phyloP scores from a whole-genome alignment of 2,113 vertebrate species.

The Burhinus oedicnemus region DNA sequence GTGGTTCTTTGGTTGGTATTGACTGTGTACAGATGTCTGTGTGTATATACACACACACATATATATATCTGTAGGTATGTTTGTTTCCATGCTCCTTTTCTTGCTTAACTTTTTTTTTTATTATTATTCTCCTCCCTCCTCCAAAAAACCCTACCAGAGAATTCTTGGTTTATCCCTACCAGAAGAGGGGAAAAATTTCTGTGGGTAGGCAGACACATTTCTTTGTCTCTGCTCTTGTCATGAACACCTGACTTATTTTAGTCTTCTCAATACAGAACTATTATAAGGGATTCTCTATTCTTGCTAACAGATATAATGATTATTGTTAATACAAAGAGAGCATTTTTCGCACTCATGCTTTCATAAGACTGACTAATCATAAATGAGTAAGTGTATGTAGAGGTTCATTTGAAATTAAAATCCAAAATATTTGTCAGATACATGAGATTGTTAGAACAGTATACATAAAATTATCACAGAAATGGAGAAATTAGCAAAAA shows the following conservation, averaged over 20 bases:
- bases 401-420: background rate
- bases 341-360: background rate
- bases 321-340: background rate
- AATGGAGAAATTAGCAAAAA: background rate
- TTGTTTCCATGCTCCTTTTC: background rate
- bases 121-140: background rate
- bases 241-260: background rate
- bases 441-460: background rate
- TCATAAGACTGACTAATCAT: background rate
- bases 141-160: background rate
- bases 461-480: background rate
- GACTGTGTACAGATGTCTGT: background rate
- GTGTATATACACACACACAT: rapidly evolving
- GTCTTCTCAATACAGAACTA: background rate
- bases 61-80: rapidly evolving
- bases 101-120: background rate
- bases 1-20: background rate
- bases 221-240: background rate
- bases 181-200: background rate
- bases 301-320: background rate
- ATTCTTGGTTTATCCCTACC: background rate
- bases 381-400: background rate
- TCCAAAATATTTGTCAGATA: background rate
- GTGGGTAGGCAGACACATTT: background rate
- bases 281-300: background rate